A percentile compares a stretch with the other conserved stretches of the same genome.
These are phyloP conservation scores for Hirtodrosophila alboralis DNA, from an alignment of 2,888 invertebrate genomes.

Conservation along the genomic window DNA sequence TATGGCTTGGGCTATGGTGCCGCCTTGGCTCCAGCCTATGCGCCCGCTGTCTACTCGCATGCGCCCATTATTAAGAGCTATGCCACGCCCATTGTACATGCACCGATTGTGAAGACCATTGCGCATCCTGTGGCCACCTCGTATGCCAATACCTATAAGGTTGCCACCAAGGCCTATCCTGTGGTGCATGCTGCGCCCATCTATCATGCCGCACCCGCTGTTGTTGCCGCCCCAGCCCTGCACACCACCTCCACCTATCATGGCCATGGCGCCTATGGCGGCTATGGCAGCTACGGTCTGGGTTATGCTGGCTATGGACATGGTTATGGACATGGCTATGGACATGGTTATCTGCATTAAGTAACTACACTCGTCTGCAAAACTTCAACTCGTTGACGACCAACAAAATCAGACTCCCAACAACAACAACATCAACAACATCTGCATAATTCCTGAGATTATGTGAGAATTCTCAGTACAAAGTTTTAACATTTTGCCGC, in stretches of 20 bases:
- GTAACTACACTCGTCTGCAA: not conserved
- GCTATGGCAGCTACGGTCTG: conserved; percentile 69
- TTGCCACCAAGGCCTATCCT: conserved; percentile 80
- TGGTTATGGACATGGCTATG: conserved; percentile 59
- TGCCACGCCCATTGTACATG: conserved; percentile 78
- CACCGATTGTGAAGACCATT: conserved; percentile 76
- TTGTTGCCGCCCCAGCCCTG: conserved; percentile 76
- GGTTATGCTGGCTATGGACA: conserved; percentile 68
- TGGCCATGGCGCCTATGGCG: conserved; percentile 60
- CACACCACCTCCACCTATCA: conserved; percentile 81
- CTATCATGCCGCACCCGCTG: conserved; percentile 74
- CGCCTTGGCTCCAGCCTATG: conserved; percentile 67
- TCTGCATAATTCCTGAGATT: conserved; percentile 20
- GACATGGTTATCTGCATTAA: conserved; percentile 64
- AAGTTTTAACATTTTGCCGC: conserved; percentile 61
- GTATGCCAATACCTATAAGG: conserved; percentile 83
- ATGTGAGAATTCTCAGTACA: conserved; percentile 41
- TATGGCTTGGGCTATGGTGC: conserved; percentile 76
- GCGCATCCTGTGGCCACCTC: conserved; percentile 81
- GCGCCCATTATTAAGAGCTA: conserved; percentile 79
- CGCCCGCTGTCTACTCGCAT: conserved; percentile 76
- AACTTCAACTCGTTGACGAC: conserved; percentile 44
- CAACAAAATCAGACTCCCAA: conserved; percentile 27
- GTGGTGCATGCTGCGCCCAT: conserved; percentile 78
- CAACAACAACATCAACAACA: conserved; percentile 20